Conservation (phyloP, 2,113 vertebrate species). For the Pachypanchax playfairii region DNA sequence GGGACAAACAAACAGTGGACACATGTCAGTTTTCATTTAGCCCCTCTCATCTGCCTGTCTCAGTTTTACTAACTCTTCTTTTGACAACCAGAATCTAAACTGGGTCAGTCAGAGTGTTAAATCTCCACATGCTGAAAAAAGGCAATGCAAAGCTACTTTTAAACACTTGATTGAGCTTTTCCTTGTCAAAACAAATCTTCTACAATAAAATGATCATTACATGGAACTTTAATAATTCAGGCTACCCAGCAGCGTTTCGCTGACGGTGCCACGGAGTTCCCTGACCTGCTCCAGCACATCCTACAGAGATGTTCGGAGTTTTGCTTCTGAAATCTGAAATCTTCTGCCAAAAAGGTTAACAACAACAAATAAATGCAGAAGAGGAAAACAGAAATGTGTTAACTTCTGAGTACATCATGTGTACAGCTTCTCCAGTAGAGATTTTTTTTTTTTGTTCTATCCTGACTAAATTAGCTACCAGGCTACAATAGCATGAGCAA, state of each 20-base stretch:
- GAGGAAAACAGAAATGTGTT: constrained; percentile 5
- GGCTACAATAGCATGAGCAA: constrained; percentile 11
- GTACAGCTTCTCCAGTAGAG: too few species aligned
- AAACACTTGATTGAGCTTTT: constrained; percentile 19
- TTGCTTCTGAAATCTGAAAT: constrained; percentile 29
- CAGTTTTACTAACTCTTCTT: constrained; percentile 25
- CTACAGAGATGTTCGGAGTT: constrained; percentile 49
- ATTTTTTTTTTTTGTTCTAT: too few species aligned
- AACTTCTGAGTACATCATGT: constrained; percentile 9
- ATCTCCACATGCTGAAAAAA: constrained; percentile 1
- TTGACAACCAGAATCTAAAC: constrained; percentile 30
- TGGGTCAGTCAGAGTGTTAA: constrained; percentile 39
- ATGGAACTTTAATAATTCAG: constrained; percentile 65
- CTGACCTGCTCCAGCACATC: constrained; percentile 43
- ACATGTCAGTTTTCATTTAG: constrained; percentile 71
- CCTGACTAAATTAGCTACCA: constrained; percentile 26
- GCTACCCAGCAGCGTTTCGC: constrained; percentile 23
- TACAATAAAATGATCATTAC: constrained; percentile 58
- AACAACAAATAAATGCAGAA: constrained; percentile 33
- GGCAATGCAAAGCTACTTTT: constrained; percentile 4
- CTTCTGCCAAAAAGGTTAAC: constrained; percentile 46
- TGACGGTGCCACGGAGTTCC: constrained; percentile 50
- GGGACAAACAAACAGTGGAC: constrained; percentile 64
- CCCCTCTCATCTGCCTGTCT: constrained; percentile 61
- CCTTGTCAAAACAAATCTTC: constrained; percentile 44